phyloP scores from a whole-genome alignment of 2,797 vertebrate species.

The Phoxinus dragarum region DNA sequence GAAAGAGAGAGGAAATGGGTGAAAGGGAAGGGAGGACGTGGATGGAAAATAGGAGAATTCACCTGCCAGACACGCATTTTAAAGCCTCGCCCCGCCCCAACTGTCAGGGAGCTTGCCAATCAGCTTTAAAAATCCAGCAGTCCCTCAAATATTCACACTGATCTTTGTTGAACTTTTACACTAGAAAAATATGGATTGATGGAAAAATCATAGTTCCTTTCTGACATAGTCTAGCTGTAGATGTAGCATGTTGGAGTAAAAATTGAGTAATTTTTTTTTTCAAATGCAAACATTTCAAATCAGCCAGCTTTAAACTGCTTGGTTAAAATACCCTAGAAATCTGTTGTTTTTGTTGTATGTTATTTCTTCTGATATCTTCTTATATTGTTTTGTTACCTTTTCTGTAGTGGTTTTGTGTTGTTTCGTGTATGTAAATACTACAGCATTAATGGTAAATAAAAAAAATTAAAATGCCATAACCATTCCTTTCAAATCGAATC shows the following conservation, averaged over 20 bases:
- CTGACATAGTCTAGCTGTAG: not conserved
- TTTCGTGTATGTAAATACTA: not conserved
- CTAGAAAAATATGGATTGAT: not conserved
- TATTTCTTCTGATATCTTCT: not conserved
- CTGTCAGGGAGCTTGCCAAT: not conserved
- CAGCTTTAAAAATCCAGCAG: not conserved
- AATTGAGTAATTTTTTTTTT: not conserved
- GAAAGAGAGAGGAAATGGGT: conserved; percentile 15
- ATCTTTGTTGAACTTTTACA: not conserved
- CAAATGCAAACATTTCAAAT: not conserved
- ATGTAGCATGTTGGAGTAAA: not conserved
- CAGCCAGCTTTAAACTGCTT: not conserved
- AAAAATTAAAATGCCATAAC: not conserved
- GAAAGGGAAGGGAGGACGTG: not conserved
- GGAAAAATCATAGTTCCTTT: not conserved
- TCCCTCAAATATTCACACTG: conserved; percentile 5
- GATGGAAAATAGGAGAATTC: conserved; percentile 5
- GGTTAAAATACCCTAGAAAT: not conserved
- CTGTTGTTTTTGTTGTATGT: not conserved
- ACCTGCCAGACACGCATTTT: conserved; percentile 45
- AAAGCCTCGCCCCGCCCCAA: not conserved
- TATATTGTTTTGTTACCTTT: not conserved
- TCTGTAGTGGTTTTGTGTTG: not conserved
- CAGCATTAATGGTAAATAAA: too few relatives aligned
- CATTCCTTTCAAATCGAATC: not conserved